Conservation (phyloP, 2,888 invertebrate species). For the Nudaria mundana region DNA sequence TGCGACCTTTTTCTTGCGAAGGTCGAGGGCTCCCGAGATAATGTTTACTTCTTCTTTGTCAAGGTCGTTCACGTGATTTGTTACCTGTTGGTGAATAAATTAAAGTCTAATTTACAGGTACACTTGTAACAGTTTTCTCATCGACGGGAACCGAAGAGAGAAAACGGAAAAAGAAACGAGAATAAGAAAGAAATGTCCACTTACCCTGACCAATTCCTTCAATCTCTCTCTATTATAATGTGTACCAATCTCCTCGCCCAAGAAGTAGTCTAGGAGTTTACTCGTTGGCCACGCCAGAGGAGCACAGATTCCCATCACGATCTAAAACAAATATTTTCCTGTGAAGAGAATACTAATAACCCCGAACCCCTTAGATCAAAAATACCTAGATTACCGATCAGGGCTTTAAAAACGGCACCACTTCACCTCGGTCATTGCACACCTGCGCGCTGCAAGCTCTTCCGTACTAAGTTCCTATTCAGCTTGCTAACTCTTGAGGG, state of each 20-base stretch:
- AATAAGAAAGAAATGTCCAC: neutral
- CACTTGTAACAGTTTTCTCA: neutral
- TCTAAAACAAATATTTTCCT: conserved; percentile 39
- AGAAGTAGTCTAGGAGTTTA: conserved; percentile 91
- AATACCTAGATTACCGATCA: no score
- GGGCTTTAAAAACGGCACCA: no score
- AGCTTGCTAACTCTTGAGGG: no score
- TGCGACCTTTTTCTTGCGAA: conserved; percentile 86
- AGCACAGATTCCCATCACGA: conserved; percentile 96
- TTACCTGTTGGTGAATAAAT: conserved; percentile 87
- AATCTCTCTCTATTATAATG: conserved; percentile 98
- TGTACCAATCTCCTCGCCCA: conserved; percentile 98
- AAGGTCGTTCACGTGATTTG: conserved; percentile 93
- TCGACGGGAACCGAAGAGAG: neutral
- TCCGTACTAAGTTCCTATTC: no score
- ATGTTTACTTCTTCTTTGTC: conserved; percentile 98
- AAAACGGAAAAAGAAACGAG: neutral
- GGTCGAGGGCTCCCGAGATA: conserved; percentile 89
- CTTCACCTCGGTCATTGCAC: no score
- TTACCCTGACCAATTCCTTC: conserved; percentile 96
- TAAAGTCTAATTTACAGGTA: no score
- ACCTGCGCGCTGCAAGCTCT: no score
- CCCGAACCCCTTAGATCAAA: no score
- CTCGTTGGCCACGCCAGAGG: conserved; percentile 97
- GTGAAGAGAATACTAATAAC: no score